A percentile compares a stretch with the other conserved stretches of the same genome.
These are phyloP conservation scores for Proisotoma minuta DNA, from an alignment of 2,888 invertebrate genomes.

Conservation along the genomic window DNA sequence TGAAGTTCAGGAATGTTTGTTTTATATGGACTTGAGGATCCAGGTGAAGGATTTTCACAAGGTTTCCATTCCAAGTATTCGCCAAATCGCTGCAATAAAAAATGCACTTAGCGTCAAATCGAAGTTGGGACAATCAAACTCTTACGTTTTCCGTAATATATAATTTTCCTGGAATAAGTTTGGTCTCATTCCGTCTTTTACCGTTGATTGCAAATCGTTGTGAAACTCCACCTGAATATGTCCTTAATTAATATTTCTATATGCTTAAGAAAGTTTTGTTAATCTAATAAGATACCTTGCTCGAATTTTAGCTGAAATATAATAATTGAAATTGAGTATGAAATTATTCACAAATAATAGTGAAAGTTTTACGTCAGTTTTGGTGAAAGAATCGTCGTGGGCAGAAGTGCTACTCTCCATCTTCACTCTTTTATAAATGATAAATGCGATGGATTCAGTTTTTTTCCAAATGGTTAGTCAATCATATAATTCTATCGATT, in stretches of 20 bases:
- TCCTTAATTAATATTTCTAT: no score
- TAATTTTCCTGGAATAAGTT: constrained; percentile 43
- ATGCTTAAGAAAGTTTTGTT: no score
- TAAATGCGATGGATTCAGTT: no score
- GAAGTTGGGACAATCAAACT: background rate
- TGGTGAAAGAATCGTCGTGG: background rate
- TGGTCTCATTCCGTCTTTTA: constrained; percentile 33
- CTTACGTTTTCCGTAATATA: constrained; percentile 46
- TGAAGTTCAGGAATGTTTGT: background rate
- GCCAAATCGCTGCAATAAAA: constrained; percentile 52
- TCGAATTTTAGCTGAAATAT: constrained; percentile 41
- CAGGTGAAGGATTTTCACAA: constrained; percentile 55
- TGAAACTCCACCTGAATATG: constrained; percentile 41
- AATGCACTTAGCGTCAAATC: background rate
- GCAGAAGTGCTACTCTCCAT: background rate
- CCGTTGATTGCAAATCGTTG: constrained; percentile 43
- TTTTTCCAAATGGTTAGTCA: no score
- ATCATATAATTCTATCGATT: no score
- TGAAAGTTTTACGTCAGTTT: background rate
- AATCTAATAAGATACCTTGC: no score
- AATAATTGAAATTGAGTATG: background rate
- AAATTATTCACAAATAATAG: background rate
- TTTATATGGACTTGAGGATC: constrained; percentile 4
- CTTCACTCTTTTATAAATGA: background rate
- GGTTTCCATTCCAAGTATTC: constrained; percentile 78